Base-by-base conservation (phyloP, 2,888 invertebrate genomes). In the Tolmerus cingulatus region DNA sequence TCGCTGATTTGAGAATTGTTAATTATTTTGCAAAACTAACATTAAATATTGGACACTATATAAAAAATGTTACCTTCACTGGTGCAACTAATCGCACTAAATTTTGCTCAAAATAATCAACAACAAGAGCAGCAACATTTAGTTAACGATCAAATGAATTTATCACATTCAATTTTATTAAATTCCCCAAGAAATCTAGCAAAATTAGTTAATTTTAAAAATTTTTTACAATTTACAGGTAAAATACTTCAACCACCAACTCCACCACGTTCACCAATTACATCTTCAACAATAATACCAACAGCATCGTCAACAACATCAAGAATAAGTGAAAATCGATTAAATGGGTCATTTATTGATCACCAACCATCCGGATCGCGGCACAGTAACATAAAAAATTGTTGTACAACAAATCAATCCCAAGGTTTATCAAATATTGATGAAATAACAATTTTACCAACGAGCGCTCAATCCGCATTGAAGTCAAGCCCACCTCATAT, bases 301-400 rank as follows among this genome's bases (percentile, higher is more conserved):
- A 1, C 51, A 66, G n/a, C 37, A 37, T 37, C 66, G 34, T 1
- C 43, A 23, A 23, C 57, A 43, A 4, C 43, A 23, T 37, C 81
- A 55, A 14, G 34, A 30, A 34, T 40, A 43, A 55, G 23, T 90
- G 87, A 92, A 92, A 92, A 90, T 91, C 55, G 90, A 90, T 86
- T 74, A 23, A 84, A 82, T 86, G 74, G 92, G 91, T 89, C 90
- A 92, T 87, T 90, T 91, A 74, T 89, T 92, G 89, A 89, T 92
- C 90, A 91, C 92, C 88, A 91, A 92, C 76, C 91, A 91, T 57
- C 91, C 91, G 1, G 91, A 91, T 5, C 91, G 91, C 12, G 19
- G 46, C 23, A 76, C 1, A 34, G 1, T 16, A 76, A 16, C 19
- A 76, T 76, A 37, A 76, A 30, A 76, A 34, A 76, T 34, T 76